Evolutionary conservation across 2,888 invertebrate genomes (phyloP), one percentile per base, ranked within the genome.

Genomic region (Asteroscopus sphinx): DNA sequence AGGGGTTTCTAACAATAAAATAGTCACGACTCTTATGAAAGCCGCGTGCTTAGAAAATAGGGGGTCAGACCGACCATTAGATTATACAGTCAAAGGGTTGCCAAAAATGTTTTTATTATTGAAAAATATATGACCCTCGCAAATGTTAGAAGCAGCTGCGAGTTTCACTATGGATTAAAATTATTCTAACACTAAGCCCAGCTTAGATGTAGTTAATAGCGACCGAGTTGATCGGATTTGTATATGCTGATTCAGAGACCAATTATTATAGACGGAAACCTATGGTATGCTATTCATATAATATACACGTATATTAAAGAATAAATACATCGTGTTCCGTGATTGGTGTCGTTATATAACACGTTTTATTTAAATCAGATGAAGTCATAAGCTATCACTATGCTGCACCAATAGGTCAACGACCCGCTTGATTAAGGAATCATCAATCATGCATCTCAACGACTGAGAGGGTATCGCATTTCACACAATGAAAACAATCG

Each of bases 401-500:
- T 62, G 77, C 59, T 72, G 56, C 76, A 78, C 69, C 73, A 52
- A 54, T 72, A 81, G 90, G 88, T 91, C 86, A 80, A 72, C 78
- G 90, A 92, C 89, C 89, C 80, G 70, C 80, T 84, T 92, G 91
- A 92, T 92, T 91, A 90, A 91, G 88, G 89, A 86, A 89, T 91
- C 89, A 91, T 92, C 91, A 92, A 92, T 92, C 92, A 91, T 79
- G 71, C 79, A 85, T 87, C 83, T 82, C 80, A 73, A 80, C 82
- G 80, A 80, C 78, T 62, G 76, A 80, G 85, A 80, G 63, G 82
- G 85, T 89, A 90, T 92, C 87, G 78, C 82, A 82, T 92, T 89
- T 89, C 90, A 85, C 83, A 87, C 83, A 80, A 81, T 80, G 77
- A 71, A 79, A 84, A 77, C 67, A 71, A 64, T 68, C 71, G 73